These are phyloP conservation scores for Xylocopa sonorina DNA, from an alignment of 1,140 invertebrate genomes.

Conservation along the genomic window DNA sequence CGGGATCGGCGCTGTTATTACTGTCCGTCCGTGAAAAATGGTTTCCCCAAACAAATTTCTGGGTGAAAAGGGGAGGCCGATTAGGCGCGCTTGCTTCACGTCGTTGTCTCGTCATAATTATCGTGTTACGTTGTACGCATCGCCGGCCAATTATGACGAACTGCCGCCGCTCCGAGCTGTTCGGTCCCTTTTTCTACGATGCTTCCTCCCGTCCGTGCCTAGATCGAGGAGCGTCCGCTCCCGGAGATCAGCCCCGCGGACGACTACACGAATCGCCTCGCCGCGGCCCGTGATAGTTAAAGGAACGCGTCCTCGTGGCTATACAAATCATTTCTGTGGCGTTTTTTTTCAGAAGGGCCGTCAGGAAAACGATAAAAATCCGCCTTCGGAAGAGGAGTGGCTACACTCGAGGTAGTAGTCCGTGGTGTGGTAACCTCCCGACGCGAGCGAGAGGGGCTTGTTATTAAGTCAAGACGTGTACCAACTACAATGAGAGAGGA, in stretches of 20 bases:
- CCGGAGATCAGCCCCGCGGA: slow-evolving; percentile 37
- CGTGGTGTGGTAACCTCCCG: slow-evolving; percentile 39
- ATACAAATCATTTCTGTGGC: slow-evolving; percentile 63
- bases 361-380: slow-evolving; percentile 66
- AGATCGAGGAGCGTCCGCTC: slow-evolving; percentile 6
- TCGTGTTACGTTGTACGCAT: slow-evolving; percentile 63
- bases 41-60: slow-evolving; percentile 71
- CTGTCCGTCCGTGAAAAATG: slow-evolving; percentile 68
- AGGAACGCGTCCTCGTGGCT: slow-evolving; percentile 29
- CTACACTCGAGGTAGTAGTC: slow-evolving; percentile 11
- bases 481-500: slow-evolving; percentile 60
- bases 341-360: slow-evolving; percentile 59
- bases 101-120: slow-evolving; percentile 68
- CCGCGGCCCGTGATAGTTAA: slow-evolving; percentile 40
- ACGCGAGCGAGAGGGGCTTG: slow-evolving; percentile 55
- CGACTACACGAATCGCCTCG: slow-evolving; percentile 56
- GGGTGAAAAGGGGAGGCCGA: slow-evolving; percentile 57
- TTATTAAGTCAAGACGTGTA: slow-evolving; percentile 67
- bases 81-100: slow-evolving; percentile 47
- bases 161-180: slow-evolving; percentile 24
- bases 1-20: slow-evolving; percentile 66
- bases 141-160: slow-evolving; percentile 62
- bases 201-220: neutral
- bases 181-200: neutral
- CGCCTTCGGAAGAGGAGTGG: slow-evolving; percentile 54